Percentiles rank a stretch among this genome's conserved stretches.
Conservation (phyloP, 2,113 vertebrate species). For the Oreocharis arfaki region DNA sequence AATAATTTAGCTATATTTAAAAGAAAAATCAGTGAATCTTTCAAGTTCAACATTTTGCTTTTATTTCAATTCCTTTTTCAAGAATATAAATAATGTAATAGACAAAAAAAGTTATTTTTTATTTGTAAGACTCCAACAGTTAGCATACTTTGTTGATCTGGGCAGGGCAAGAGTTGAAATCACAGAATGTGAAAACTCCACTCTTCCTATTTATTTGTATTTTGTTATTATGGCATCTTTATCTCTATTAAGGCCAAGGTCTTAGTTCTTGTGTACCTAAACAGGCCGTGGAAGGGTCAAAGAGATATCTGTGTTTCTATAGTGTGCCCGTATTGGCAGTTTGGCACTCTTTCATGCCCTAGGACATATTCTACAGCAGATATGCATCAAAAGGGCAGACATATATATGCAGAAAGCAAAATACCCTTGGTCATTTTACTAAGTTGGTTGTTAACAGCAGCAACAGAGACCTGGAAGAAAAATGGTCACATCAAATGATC, state of each 20-base stretch:
- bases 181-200: background rate
- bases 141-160: background rate
- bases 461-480: background rate
- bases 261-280: background rate
- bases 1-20: background rate
- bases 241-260: background rate
- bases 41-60: background rate
- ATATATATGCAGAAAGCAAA: background rate
- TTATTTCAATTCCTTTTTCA: background rate
- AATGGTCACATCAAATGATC: background rate
- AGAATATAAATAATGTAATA: background rate
- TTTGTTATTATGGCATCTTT: background rate
- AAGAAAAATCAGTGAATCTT: background rate
- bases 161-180: background rate
- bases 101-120: fast-evolving
- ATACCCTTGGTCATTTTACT: background rate
- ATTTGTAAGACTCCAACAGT: background rate
- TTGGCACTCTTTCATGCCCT: background rate
- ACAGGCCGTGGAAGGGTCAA: background rate
- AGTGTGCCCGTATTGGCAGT: background rate
- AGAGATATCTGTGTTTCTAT: background rate
- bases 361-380: background rate
- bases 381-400: background rate
- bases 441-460: background rate
- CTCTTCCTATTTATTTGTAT: background rate